phyloP scores from a whole-genome alignment of 2,113 vertebrate genomes.

The Muntiacus muntjak region DNA sequence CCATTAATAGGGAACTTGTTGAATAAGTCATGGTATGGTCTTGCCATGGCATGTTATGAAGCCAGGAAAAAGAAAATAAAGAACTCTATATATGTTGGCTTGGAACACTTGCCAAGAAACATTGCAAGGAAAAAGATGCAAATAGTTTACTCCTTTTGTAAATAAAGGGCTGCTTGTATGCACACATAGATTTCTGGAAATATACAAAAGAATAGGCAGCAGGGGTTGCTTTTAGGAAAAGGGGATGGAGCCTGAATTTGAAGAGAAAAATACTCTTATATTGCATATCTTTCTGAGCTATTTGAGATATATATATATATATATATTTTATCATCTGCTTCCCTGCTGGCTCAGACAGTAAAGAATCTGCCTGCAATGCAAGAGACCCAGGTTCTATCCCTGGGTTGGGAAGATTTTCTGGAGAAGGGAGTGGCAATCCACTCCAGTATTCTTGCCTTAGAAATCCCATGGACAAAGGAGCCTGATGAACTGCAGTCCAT shows the following conservation, averaged over 20 bases:
- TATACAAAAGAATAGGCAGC: background rate
- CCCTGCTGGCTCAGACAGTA: background rate
- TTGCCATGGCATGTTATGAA: background rate
- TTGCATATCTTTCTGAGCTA: background rate
- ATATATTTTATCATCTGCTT: background rate
- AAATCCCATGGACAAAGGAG: background rate
- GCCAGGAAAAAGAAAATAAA: background rate
- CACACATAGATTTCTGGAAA: constrained; percentile 11
- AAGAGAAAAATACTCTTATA: background rate
- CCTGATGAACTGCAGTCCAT: background rate
- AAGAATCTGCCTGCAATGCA: background rate
- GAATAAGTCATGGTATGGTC: background rate
- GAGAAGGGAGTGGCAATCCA: background rate
- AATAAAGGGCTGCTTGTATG: background rate
- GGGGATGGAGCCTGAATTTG: background rate
- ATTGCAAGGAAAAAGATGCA: background rate
- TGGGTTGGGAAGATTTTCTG: background rate
- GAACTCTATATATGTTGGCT: background rate
- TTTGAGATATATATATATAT: background rate
- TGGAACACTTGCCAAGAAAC: background rate
- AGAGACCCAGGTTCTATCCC: background rate
- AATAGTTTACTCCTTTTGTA: background rate
- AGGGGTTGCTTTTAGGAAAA: background rate
- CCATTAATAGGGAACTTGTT: background rate
- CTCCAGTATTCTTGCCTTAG: background rate